A percentile compares a stretch with the other conserved stretches of the same genome.
phyloP scores from a whole-genome alignment of 2,888 invertebrate genomes.

The Eremobia ochroleuca region DNA sequence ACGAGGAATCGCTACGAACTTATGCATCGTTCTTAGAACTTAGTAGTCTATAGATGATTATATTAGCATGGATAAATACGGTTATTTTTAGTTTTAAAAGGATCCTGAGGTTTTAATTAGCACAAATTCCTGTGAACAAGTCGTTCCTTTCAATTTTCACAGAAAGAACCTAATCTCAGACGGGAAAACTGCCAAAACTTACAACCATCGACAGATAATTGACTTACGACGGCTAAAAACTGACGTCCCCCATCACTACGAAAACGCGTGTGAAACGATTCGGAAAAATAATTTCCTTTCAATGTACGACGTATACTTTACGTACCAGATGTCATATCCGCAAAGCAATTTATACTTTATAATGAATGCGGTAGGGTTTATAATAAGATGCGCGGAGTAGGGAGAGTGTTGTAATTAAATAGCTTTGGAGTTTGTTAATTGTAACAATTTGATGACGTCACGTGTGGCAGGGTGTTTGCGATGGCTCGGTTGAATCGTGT shows the following conservation, averaged over 20 bases:
- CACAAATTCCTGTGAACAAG: background rate
- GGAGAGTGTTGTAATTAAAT: constrained; percentile 65
- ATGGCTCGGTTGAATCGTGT: constrained; percentile 46
- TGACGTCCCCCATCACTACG: constrained; percentile 60
- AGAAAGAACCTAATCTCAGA: background rate
- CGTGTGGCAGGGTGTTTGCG: constrained; percentile 58
- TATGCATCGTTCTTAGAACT: constrained; percentile 5
- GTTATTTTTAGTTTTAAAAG: background rate
- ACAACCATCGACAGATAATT: constrained; percentile 15
- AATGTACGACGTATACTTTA: constrained; percentile 63
- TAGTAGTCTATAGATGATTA: background rate
- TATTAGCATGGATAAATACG: background rate
- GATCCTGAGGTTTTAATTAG: background rate
- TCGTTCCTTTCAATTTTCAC: background rate
- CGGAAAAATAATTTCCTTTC: constrained; percentile 77
- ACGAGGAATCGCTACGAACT: constrained; percentile 9
- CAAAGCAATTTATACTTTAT: constrained; percentile 63
- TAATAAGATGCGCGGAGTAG: constrained; percentile 42
- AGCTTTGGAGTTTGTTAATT: constrained; percentile 66
- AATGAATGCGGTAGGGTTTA: constrained; percentile 48
- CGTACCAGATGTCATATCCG: constrained; percentile 62
- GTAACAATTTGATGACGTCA: constrained; percentile 66
- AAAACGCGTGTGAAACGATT: constrained; percentile 70
- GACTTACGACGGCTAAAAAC: constrained; percentile 20
- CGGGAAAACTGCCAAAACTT: constrained; percentile 16